These are phyloP conservation scores for Salvator merianae DNA, from an alignment of 2,113 vertebrate species.

Conservation along the genomic window DNA sequence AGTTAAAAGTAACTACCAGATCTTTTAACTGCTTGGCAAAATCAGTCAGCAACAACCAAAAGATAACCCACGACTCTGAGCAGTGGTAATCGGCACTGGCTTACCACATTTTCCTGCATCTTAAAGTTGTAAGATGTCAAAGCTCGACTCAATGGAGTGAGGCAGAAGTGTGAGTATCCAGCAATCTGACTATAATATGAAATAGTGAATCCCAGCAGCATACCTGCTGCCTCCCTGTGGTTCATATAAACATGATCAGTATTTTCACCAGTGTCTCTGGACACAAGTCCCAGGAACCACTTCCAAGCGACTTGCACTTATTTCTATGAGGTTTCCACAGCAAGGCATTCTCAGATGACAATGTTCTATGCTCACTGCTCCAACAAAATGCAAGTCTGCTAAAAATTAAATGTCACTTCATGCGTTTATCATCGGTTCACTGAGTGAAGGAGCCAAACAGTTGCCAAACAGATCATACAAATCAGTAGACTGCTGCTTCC, in stretches of 20 bases:
- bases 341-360: background rate
- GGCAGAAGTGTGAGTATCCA: slow-evolving; percentile 28
- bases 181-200: background rate
- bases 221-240: slow-evolving; percentile 7
- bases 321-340: background rate
- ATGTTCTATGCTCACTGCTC: slow-evolving; percentile 20
- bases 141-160: slow-evolving; percentile 28
- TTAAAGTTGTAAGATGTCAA: slow-evolving; percentile 19
- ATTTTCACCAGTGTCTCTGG: slow-evolving; percentile 42
- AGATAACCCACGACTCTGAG: slow-evolving; percentile 28
- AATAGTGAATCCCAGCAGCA: slow-evolving; percentile 25
- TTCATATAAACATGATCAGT: slow-evolving; percentile 55
- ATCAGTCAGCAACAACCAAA: slow-evolving; percentile 26
- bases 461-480: background rate
- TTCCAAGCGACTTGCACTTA: background rate
- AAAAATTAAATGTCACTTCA: slow-evolving; percentile 45
- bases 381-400: slow-evolving; percentile 47
- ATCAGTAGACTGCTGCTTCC: background rate
- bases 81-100: slow-evolving; percentile 25
- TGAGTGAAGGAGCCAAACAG: background rate
- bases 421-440: slow-evolving; percentile 23
- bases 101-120: slow-evolving; percentile 23
- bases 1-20: slow-evolving; percentile 29
- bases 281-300: background rate
- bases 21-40: slow-evolving; percentile 30